Conservation (phyloP, 2,113 vertebrate species). For the Collichthys lucidus region DNA sequence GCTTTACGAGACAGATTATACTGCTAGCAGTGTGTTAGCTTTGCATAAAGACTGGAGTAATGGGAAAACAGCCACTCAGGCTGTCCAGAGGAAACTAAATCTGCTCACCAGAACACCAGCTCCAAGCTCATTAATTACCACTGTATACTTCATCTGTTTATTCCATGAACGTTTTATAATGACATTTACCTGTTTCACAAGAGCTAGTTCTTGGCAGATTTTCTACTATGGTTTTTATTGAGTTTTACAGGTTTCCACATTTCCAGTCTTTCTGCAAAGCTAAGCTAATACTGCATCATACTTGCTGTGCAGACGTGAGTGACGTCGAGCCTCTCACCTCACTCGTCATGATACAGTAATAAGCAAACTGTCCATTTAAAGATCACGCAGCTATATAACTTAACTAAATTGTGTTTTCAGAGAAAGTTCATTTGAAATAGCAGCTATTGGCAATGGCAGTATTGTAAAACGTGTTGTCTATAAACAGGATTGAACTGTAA, state of each 20-base stretch:
- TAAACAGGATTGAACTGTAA: background rate
- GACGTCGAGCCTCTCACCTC: background rate
- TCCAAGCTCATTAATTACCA: background rate
- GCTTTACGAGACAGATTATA: background rate
- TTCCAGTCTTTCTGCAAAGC: no score
- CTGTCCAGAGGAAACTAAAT: background rate
- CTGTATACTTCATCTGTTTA: background rate
- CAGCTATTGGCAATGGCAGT: background rate
- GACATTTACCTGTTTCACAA: background rate
- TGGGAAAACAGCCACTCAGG: background rate
- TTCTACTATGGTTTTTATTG: background rate
- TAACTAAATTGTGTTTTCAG: background rate
- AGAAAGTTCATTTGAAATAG: background rate
- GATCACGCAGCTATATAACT: background rate
- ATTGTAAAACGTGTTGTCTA: background rate
- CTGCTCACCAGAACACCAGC: background rate
- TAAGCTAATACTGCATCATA: background rate
- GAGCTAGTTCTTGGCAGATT: background rate
- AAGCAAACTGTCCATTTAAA: background rate
- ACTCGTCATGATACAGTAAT: background rate
- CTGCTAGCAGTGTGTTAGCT: background rate
- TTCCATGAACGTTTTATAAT: background rate
- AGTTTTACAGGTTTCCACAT: background rate
- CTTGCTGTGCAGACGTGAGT: background rate
- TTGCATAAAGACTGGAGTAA: background rate